A percentile compares a stretch with the other conserved stretches of the same genome.
Evolutionary conservation across 2,888 invertebrate genomes (phyloP).

Genomic region (Troides aeacus): DNA sequence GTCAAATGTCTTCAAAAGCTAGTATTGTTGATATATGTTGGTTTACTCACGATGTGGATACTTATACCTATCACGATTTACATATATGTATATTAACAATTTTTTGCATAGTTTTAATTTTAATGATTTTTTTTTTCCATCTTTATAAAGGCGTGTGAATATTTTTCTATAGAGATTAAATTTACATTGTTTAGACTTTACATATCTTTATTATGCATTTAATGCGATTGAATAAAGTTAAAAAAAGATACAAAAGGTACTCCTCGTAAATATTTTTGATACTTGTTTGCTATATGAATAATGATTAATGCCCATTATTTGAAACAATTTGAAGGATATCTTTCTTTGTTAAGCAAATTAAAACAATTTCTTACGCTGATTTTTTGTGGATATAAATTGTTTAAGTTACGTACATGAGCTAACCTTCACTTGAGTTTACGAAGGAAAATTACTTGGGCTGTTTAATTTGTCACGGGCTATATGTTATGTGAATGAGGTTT

Average conservation of each 20-base stretch:
- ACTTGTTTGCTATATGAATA: not conserved
- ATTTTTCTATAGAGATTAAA: not conserved
- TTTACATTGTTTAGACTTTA: not conserved
- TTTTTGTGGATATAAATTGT: not conserved
- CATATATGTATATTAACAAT: too few species aligned
- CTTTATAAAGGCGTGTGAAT: not conserved
- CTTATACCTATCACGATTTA: too few species aligned
- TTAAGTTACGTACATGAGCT: not conserved
- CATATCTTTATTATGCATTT: too few species aligned
- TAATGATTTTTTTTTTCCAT: not conserved
- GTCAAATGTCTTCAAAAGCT: too few species aligned
- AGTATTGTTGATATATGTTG: too few species aligned
- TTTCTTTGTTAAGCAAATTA: not conserved
- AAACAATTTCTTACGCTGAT: not conserved
- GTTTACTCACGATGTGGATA: too few species aligned
- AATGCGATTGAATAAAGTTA: too few species aligned
- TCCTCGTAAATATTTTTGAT: not conserved
- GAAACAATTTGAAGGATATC: not conserved
- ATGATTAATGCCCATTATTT: not conserved
- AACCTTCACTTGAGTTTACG: not conserved
- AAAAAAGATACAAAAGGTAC: too few species aligned
- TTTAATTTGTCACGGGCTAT: constrained; percentile 21
- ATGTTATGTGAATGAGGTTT: constrained; percentile 1
- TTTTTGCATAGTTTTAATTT: too few species aligned
- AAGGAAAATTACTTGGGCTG: constrained; percentile 7